Percentiles rank a stretch among this genome's conserved stretches.
Evolutionary conservation across 2,113 vertebrate genomes (phyloP).

Genomic region (Hypomesus transpacificus): DNA sequence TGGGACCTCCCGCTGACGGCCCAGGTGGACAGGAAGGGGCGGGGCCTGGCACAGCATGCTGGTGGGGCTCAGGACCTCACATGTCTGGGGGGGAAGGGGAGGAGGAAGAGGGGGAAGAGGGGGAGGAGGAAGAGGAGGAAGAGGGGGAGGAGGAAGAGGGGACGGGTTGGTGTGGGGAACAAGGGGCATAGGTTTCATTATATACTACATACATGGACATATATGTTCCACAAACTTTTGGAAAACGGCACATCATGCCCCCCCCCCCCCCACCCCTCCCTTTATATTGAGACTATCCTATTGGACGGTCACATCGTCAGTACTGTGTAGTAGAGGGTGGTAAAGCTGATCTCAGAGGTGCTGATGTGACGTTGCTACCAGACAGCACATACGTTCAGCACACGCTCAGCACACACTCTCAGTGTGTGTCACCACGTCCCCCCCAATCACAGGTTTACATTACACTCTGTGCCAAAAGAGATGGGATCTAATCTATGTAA

Average conservation of each 20-base stretch:
- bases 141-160: no score
- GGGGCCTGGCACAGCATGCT: constrained; percentile 95
- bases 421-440: constrained; percentile 1
- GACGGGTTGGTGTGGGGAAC: no score
- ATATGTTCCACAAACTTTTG: neutral
- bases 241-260: neutral
- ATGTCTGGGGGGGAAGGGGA: constrained; percentile 68
- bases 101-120: neutral
- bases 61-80: constrained; percentile 83
- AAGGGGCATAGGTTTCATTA: no score
- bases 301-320: no score
- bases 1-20: constrained; percentile 75
- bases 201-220: no score
- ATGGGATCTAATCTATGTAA: constrained; percentile 27
- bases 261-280: no score
- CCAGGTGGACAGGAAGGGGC: constrained; percentile 77
- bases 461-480: constrained; percentile 24
- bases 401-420: neutral
- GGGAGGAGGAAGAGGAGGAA: no score
- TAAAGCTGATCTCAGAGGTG: neutral
- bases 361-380: neutral
- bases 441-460: constrained; percentile 26
- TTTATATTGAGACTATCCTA: no score
- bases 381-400: neutral
- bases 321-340: no score